A percentile compares a stretch with the other conserved stretches of the same genome.
These are phyloP conservation scores for Tragelaphus scriptus DNA, from an alignment of 2,113 vertebrate species.

Conservation along the genomic window DNA sequence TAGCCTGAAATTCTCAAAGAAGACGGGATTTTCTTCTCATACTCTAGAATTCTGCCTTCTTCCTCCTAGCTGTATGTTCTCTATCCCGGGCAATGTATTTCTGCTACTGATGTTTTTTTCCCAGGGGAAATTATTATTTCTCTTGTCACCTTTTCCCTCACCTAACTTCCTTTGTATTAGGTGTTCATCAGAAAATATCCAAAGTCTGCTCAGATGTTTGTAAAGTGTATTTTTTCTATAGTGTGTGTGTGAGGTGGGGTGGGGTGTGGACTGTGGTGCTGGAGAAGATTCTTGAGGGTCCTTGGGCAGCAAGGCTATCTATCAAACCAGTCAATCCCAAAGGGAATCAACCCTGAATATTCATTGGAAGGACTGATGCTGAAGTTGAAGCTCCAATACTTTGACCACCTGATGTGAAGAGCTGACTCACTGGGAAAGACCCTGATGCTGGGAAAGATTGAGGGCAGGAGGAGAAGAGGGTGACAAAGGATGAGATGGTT, in stretches of 20 bases:
- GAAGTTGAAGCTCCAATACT: not conserved
- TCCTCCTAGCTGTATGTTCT: not conserved
- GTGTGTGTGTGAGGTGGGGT: not conserved
- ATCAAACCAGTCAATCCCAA: not conserved
- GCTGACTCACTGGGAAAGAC: not conserved
- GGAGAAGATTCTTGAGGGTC: not conserved
- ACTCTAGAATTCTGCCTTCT: not conserved
- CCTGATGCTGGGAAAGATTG: not conserved
- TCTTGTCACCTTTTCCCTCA: not conserved
- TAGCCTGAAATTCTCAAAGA: not conserved
- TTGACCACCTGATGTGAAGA: not conserved
- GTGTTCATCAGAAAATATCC: not conserved
- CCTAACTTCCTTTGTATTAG: not conserved
- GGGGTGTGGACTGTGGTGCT: not conserved
- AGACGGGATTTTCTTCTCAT: not conserved
- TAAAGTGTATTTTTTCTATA: not conserved
- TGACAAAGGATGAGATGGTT: not conserved
- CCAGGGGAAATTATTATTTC: not conserved
- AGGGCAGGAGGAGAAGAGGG: not conserved
- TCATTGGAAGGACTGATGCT: not conserved
- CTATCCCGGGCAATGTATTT: not conserved
- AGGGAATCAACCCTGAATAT: not conserved
- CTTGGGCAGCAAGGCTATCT: not conserved
- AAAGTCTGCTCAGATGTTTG: not conserved
- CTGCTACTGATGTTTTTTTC: not conserved